These are phyloP conservation scores for Strix uralensis DNA, from an alignment of 2,113 vertebrate species.

Conservation along the genomic window DNA sequence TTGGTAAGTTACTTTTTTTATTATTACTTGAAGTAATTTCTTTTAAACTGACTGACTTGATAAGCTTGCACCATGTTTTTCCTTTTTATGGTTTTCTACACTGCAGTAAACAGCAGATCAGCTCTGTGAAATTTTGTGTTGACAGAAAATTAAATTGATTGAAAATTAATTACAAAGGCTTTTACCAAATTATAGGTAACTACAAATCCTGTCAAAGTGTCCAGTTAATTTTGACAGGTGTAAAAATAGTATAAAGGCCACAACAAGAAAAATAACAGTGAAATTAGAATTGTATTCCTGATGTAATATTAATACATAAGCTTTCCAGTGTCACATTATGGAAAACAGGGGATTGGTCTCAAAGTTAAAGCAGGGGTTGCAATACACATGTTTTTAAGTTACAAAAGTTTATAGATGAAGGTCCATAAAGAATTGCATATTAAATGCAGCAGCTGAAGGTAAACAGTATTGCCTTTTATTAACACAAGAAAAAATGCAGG, in stretches of 20 bases:
- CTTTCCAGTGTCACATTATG: accelerated
- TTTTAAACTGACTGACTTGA: neutral
- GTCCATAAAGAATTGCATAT: neutral
- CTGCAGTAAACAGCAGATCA: neutral
- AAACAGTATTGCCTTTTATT: neutral
- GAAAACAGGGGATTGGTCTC: neutral
- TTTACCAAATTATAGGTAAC: neutral
- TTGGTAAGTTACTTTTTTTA: slow-evolving; percentile 66
- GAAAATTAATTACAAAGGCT: neutral
- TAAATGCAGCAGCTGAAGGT: neutral
- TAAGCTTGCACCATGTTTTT: neutral
- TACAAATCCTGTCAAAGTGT: neutral
- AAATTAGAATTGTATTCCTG: neutral
- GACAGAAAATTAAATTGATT: neutral
- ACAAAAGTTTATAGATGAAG: neutral
- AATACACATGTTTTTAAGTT: neutral
- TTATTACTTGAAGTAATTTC: neutral
- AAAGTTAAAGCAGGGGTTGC: neutral
- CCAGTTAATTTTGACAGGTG: neutral
- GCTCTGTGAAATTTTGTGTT: neutral
- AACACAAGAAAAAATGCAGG: neutral
- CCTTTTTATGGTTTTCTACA: neutral
- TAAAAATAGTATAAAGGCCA: neutral
- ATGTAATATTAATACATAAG: neutral
- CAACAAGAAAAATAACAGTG: neutral